Conservation (phyloP, 53 echinoderm and acorn worm species). For the Paracentrotus lividus region DNA sequence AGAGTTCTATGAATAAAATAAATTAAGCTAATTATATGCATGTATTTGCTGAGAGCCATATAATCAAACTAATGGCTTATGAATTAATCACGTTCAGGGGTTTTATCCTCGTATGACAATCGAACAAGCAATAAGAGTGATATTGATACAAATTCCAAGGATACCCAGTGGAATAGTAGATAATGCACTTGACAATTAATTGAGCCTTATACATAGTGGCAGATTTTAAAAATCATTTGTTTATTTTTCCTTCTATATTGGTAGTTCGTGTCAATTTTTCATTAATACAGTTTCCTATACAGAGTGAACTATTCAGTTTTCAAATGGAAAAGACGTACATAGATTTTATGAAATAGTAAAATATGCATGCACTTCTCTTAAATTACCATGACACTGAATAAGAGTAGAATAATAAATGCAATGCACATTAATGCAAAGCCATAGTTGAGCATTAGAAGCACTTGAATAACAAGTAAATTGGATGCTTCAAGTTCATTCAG, state of each 20-base stretch:
- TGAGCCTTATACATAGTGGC: background rate
- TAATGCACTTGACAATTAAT: background rate
- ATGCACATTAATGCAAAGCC: background rate
- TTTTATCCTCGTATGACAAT: too few relatives aligned
- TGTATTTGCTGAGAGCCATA: background rate
- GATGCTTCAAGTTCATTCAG: too few relatives aligned
- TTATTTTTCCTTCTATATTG: background rate
- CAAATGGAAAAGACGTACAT: background rate
- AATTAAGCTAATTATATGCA: too few relatives aligned
- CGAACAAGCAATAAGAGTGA: background rate
- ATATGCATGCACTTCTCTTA: background rate
- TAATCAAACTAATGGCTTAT: background rate
- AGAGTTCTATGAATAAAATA: too few relatives aligned
- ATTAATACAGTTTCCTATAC: background rate
- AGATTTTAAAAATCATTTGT: background rate
- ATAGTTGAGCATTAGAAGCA: too few relatives aligned
- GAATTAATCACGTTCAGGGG: too few relatives aligned
- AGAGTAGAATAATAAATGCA: background rate
- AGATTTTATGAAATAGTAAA: background rate
- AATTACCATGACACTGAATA: background rate
- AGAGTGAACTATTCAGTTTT: background rate
- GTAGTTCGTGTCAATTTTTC: background rate
- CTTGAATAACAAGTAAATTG: too few relatives aligned
- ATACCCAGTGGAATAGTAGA: background rate
- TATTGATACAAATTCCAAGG: background rate